Conservation (phyloP, 2,888 invertebrate species). For the Andrena bicolor region DNA sequence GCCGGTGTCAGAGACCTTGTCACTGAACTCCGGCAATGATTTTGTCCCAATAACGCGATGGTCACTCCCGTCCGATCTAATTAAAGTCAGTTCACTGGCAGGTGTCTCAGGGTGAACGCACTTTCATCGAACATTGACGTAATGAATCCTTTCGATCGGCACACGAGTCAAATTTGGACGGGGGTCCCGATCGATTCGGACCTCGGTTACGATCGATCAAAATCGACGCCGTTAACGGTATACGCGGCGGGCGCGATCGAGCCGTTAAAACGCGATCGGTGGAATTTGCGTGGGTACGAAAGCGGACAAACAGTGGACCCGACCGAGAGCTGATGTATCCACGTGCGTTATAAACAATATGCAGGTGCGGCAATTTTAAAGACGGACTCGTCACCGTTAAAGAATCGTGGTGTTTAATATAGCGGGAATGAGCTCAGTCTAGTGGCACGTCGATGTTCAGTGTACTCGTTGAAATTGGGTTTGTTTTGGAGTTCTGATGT, state of each 20-base stretch:
- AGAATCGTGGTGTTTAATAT: slow-evolving; percentile 60
- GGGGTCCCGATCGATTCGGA: not conserved
- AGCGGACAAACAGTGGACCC: slow-evolving; percentile 63
- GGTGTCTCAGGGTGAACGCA: slow-evolving; percentile 44
- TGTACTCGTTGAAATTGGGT: slow-evolving; percentile 19
- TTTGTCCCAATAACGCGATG: slow-evolving; percentile 1
- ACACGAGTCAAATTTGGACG: not conserved
- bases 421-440: slow-evolving; percentile 47
- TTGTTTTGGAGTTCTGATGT: not conserved
- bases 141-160: not conserved
- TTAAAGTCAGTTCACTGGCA: slow-evolving; percentile 31
- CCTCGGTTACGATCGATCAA: slow-evolving; percentile 17
- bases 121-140: not conserved
- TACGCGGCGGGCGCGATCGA: not conserved
- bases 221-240: not conserved
- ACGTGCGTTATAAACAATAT: slow-evolving; percentile 69
- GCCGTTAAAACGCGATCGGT: slow-evolving; percentile 29
- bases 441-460: slow-evolving; percentile 5
- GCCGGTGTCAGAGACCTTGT: not conserved
- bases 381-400: slow-evolving; percentile 70
- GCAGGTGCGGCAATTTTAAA: slow-evolving; percentile 76
- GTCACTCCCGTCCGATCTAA: slow-evolving; percentile 21
- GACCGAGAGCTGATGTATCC: slow-evolving; percentile 34
- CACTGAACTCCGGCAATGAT: slow-evolving; percentile 8
- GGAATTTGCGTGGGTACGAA: slow-evolving; percentile 71